Evolutionary conservation across 2,113 vertebrate species (phyloP).

Genomic region (Sturnus vulgaris): DNA sequence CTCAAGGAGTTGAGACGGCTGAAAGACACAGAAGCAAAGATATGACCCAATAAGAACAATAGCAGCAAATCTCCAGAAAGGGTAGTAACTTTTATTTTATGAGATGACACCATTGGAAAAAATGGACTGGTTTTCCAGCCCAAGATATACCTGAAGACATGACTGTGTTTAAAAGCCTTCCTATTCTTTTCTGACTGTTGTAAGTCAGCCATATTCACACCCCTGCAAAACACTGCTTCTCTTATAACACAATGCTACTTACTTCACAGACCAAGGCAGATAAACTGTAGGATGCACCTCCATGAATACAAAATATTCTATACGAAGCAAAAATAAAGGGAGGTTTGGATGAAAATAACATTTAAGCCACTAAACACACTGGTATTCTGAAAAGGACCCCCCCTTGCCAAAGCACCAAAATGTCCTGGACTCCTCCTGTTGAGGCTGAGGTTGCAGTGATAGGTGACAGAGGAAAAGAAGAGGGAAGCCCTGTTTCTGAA

Average conservation of each 20-base stretch:
- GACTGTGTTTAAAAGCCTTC: not conserved
- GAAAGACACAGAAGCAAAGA: not conserved
- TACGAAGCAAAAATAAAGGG: not conserved
- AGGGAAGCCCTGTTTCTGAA: not conserved
- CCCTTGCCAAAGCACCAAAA: not conserved
- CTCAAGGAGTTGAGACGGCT: not conserved
- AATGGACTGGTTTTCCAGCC: not conserved
- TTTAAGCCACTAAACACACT: not conserved
- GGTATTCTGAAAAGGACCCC: not conserved
- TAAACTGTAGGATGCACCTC: not conserved
- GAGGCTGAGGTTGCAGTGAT: not conserved
- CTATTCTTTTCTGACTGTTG: not conserved
- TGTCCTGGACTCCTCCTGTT: not conserved
- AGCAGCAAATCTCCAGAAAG: not conserved
- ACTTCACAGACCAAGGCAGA: not conserved
- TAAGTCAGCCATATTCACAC: not conserved
- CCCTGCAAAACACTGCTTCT: not conserved
- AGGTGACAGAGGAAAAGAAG: not conserved
- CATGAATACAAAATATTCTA: not conserved
- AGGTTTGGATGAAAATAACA: not conserved
- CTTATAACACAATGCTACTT: not conserved
- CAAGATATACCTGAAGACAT: not conserved
- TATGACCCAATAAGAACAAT: not conserved
- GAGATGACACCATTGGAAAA: not conserved
- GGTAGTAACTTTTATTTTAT: not conserved